Evolutionary conservation across 2,888 invertebrate genomes (phyloP).

Genomic region (Eupithecia exiguata): DNA sequence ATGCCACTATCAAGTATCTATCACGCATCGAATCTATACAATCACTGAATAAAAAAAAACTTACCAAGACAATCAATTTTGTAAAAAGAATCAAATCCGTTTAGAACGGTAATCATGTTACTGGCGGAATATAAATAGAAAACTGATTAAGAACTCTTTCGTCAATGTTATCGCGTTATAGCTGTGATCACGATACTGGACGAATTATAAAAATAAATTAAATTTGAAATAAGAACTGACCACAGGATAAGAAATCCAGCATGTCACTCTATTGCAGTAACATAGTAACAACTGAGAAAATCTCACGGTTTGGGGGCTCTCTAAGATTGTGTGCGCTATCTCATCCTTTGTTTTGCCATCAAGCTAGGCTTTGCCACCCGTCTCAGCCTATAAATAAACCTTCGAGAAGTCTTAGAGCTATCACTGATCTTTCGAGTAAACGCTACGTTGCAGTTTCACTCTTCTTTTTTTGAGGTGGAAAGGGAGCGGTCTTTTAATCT

Average conservation of each 20-base stretch:
- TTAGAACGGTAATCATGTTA: constrained; percentile 14
- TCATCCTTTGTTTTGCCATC: constrained; percentile 54
- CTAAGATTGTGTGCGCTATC: constrained; percentile 67
- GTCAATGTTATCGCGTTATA: background rate
- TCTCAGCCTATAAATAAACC: constrained; percentile 33
- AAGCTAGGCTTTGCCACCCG: constrained; percentile 30
- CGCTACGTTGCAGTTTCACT: background rate
- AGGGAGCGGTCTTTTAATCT: background rate
- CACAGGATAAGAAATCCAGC: constrained; percentile 76
- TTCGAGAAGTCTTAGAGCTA: constrained; percentile 30
- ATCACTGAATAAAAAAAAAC: constrained; percentile 10
- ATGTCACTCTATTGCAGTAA: constrained; percentile 81
- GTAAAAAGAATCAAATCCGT: constrained; percentile 20
- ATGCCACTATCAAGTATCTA: constrained; percentile 24
- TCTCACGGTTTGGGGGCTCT: constrained; percentile 64
- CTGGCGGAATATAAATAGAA: background rate
- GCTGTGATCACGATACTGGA: background rate
- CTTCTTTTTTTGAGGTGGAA: background rate
- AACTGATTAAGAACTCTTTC: background rate
- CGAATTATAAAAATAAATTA: constrained; percentile 3
- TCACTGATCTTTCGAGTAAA: constrained; percentile 19
- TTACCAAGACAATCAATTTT: constrained; percentile 14
- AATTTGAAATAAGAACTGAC: constrained; percentile 64
- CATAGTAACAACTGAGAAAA: constrained; percentile 75
- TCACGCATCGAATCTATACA: constrained; percentile 24